phyloP scores from a whole-genome alignment of 2,113 vertebrate species.

The Ptilorrhoa leucosticta region DNA sequence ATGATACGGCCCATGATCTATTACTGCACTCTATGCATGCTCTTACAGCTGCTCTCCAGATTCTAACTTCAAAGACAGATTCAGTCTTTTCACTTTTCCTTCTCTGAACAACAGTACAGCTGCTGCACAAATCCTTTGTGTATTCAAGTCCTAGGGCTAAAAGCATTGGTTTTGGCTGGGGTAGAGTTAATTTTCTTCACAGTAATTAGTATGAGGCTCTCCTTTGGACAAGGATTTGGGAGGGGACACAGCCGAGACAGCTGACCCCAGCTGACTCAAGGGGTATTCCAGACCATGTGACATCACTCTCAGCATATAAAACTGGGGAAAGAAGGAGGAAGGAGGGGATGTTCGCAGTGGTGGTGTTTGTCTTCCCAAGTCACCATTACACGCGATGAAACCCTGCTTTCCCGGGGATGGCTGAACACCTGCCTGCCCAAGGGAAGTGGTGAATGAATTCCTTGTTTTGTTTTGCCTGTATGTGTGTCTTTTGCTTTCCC shows the following conservation, averaged over 20 bases:
- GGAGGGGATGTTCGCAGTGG: rapidly evolving
- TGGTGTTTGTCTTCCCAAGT: neutral
- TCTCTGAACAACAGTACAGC: neutral
- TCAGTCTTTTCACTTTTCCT: neutral
- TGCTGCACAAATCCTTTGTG: neutral
- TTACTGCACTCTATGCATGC: neutral
- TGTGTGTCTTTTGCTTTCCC: neutral
- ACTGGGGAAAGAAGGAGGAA: neutral
- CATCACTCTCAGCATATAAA: neutral
- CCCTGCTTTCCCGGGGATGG: neutral
- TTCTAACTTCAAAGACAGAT: neutral
- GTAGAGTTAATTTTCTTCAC: neutral
- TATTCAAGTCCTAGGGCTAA: neutral
- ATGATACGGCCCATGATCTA: neutral
- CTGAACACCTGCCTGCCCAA: neutral
- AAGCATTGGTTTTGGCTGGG: neutral
- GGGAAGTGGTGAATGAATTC: neutral
- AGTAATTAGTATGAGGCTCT: neutral
- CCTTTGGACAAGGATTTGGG: neutral
- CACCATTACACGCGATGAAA: neutral
- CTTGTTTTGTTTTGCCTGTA: neutral
- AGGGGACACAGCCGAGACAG: rapidly evolving
- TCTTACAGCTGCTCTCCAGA: neutral
- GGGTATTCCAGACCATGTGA: neutral
- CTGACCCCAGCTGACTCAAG: neutral